Evolutionary conservation across 2,888 invertebrate species (phyloP).

Genomic region (Chaitophorus viminalis): DNA sequence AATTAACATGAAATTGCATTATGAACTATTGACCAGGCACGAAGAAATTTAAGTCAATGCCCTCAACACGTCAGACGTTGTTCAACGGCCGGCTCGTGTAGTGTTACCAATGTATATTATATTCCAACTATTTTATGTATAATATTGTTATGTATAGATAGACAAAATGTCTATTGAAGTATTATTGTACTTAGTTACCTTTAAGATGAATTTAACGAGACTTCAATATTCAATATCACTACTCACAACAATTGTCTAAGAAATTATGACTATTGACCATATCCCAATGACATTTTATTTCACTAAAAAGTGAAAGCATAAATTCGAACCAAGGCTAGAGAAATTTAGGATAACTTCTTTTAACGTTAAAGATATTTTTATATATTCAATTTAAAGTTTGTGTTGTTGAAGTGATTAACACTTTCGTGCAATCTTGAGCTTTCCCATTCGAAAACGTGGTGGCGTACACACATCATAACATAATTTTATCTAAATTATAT

Average conservation of each 20-base stretch:
- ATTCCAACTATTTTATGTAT: not conserved
- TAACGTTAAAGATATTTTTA: too few species aligned
- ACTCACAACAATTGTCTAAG: not conserved
- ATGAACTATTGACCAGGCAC: not conserved
- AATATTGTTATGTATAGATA: not conserved
- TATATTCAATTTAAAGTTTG: too few species aligned
- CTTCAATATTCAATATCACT: not conserved
- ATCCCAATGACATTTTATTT: not conserved
- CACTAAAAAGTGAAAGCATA: not conserved
- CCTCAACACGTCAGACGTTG: not conserved
- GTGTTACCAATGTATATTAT: constrained; percentile 38
- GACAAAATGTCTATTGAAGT: not conserved
- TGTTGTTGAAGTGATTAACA: too few species aligned
- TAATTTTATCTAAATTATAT: too few species aligned
- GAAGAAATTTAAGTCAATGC: constrained; percentile 31
- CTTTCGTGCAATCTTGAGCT: too few species aligned
- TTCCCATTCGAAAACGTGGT: too few species aligned
- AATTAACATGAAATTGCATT: not conserved
- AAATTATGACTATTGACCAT: not conserved
- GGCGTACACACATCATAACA: too few species aligned
- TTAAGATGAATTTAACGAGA: not conserved
- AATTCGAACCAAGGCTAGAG: not conserved
- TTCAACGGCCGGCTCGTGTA: constrained; percentile 32
- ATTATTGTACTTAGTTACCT: not conserved
- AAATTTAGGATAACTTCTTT: not conserved